A percentile compares a stretch with the other conserved stretches of the same genome.
These are phyloP conservation scores for Smutsia gigantea DNA, from an alignment of 2,797 vertebrate genomes.

Conservation along the genomic window DNA sequence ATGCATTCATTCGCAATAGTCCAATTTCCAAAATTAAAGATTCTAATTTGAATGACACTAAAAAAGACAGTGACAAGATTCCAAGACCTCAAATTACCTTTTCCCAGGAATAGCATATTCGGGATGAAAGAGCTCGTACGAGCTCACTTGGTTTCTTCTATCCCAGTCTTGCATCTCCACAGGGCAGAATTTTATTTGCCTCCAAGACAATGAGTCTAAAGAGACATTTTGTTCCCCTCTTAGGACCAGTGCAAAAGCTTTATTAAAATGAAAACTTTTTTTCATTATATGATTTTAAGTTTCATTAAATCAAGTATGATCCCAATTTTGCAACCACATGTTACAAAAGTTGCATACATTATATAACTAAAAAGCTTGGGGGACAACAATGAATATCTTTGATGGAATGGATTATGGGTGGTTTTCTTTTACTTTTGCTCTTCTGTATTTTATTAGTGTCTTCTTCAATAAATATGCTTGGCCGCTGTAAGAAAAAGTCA, in stretches of 20 bases:
- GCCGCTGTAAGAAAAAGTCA: neutral
- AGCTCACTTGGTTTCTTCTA: neutral
- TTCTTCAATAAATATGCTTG: neutral
- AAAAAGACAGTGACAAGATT: neutral
- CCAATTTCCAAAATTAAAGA: slow-evolving; percentile 13
- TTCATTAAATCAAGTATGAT: neutral
- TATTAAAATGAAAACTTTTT: neutral
- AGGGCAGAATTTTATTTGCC: neutral
- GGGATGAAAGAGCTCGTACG: fast-evolving
- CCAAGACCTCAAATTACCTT: neutral
- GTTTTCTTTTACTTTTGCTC: neutral
- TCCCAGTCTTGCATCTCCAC: neutral
- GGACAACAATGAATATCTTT: neutral
- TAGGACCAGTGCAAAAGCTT: neutral
- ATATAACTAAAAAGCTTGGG: neutral
- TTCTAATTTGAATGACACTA: neutral
- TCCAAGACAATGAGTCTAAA: neutral
- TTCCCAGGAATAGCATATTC: too few relatives aligned
- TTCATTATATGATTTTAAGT: neutral
- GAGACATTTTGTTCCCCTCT: neutral
- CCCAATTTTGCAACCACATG: neutral
- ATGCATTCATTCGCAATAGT: neutral
- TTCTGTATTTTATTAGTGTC: neutral
- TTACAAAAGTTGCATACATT: neutral
- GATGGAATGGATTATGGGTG: neutral